Percentiles rank a stretch among this genome's conserved stretches.
phyloP scores from a whole-genome alignment of 2,797 vertebrate species.

The Onychomys torridus region DNA sequence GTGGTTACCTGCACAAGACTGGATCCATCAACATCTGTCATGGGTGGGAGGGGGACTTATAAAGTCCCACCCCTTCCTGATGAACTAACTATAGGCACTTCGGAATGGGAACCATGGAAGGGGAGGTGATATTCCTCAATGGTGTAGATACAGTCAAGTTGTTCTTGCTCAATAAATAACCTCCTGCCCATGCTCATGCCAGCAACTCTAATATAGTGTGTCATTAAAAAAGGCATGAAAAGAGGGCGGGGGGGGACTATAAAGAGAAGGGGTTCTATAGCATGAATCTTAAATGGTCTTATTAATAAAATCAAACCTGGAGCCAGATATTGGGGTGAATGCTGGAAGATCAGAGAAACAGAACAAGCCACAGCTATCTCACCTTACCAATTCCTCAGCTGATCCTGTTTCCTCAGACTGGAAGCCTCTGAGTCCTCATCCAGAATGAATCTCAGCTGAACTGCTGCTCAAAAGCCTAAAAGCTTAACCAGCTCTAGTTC shows the following conservation, averaged over 20 bases:
- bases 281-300: too few species aligned
- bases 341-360: too few species aligned
- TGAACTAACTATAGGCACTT: neutral
- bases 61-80: neutral
- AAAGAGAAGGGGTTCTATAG: neutral
- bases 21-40: neutral
- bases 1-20: neutral
- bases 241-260: neutral
- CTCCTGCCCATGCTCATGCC: neutral
- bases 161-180: neutral
- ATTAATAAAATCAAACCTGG: too few species aligned
- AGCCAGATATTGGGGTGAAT: too few species aligned
- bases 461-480: too few species aligned
- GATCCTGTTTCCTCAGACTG: too few species aligned
- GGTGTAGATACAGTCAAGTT: neutral
- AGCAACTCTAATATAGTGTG: neutral
- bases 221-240: neutral
- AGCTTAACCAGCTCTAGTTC: too few species aligned
- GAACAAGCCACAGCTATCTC: too few species aligned
- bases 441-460: too few species aligned
- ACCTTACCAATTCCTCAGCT: too few species aligned
- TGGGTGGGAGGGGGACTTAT: neutral
- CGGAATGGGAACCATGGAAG: neutral
- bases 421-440: too few species aligned
- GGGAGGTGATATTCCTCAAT: neutral